Evolutionary conservation across 2,888 invertebrate genomes (phyloP).

Genomic region (Eumerus sabulonum): DNA sequence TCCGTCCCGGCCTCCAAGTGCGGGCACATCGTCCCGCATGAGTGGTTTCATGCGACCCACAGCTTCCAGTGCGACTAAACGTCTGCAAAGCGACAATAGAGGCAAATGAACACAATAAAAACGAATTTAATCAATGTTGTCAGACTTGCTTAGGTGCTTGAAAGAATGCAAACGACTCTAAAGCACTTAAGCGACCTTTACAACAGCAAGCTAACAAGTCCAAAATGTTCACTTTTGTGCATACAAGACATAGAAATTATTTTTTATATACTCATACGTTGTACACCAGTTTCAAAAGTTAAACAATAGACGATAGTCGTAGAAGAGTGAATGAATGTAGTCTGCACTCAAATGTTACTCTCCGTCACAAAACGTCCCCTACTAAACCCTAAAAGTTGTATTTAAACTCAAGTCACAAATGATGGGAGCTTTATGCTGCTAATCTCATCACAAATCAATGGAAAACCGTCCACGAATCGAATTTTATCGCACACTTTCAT

Average conservation of each 20-base stretch:
- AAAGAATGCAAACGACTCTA: too few species aligned
- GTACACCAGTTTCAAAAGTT: constrained; percentile 14
- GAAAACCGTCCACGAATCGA: constrained; percentile 66
- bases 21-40: constrained; percentile 73
- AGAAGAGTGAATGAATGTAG: too few species aligned
- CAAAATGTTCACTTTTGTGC: not conserved
- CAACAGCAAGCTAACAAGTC: not conserved
- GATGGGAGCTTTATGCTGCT: not conserved
- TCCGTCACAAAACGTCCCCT: constrained; percentile 48
- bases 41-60: constrained; percentile 92
- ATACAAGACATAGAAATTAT: constrained; percentile 11
- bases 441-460: constrained; percentile 49
- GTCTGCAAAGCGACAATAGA: constrained; percentile 73
- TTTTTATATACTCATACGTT: constrained; percentile 15
- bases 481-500: constrained; percentile 60
- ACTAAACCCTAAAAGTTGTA: constrained; percentile 16
- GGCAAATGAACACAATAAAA: constrained; percentile 20
- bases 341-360: constrained; percentile 17
- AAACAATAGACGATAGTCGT: constrained; percentile 10
- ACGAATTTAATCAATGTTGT: too few species aligned
- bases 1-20: constrained; percentile 60
- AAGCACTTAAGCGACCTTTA: too few species aligned
- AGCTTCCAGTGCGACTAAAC: constrained; percentile 89
- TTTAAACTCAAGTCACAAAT: constrained; percentile 26
- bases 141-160: too few species aligned